Evolutionary conservation across 2,797 vertebrate genomes (phyloP), one percentile per base, ranked within the genome.

Genomic region (Crenuchus spilurus): DNA sequence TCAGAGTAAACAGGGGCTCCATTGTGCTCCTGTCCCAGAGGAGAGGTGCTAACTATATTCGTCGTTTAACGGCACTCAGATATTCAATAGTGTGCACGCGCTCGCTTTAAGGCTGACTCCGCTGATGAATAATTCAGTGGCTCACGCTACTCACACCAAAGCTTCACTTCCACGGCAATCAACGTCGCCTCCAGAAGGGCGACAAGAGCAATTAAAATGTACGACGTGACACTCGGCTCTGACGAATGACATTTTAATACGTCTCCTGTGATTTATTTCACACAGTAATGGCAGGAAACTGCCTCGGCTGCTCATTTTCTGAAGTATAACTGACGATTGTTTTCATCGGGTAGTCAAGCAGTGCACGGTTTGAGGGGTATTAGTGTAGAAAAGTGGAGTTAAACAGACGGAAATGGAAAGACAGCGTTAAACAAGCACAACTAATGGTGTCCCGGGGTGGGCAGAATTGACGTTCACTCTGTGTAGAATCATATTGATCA

Each of bases 131-230:
- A 64, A 81, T 78, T 78, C 76, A 78, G 39, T 24, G 26, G 39
- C 60, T 48, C 58, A 24, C 39, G 44, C 37, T 67, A 67, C 52
- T 69, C 64, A 63, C 42, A 13, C 51, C n/a, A 39, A 78, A 30
- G 58, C 75, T 57, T 31, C 14, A 76, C 60, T 76, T 72, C 69
- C 37, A 70, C 54, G 37, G 65, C 76, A 76, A 79, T 67, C 76
- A 79, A 37, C 46, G 1, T 58, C 77, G 66, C 70, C 60, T 78
- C 37, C 49, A 73, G 55, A 73, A 70, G 46, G 70, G 31, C 28
- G 70, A 81, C 80, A 76, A 75, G 70, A 75, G 69, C 48, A 64
- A 81, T 81, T 76, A 76, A 78, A 72, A 79, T 31, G 30, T 63
- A 68, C 55, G 20, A 61, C 20, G 41, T 76, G 69, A 73, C 76